Evolutionary conservation across 2,113 vertebrate genomes (phyloP).

Genomic region (Oncorhynchus kisutch): DNA sequence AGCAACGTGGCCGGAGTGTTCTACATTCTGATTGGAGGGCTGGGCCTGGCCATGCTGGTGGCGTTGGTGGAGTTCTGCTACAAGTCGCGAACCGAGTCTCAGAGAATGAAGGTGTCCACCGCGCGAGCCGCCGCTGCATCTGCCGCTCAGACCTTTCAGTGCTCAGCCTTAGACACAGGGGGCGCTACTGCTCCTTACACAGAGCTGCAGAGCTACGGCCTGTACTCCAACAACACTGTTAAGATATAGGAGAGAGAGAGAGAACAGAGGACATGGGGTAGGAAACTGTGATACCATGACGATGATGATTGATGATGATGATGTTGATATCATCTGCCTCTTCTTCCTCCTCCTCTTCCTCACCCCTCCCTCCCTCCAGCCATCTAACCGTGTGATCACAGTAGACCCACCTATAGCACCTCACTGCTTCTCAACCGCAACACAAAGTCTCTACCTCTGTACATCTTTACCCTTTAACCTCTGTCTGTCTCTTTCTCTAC

Average conservation of each 20-base stretch:
- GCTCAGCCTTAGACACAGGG: constrained; percentile 78
- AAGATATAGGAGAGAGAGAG: constrained; percentile 75
- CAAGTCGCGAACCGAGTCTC: constrained; percentile 98
- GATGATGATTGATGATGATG: constrained; percentile 44
- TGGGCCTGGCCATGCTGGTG: constrained; percentile 98
- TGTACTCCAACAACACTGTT: constrained; percentile 78
- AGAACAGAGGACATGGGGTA: constrained; percentile 66
- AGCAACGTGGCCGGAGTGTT: constrained; percentile 98
- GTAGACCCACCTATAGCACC: constrained; percentile 47
- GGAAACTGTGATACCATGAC: constrained; percentile 66
- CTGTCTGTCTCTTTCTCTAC: background rate
- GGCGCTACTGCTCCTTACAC: constrained; percentile 77
- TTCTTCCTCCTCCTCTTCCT: constrained; percentile 50
- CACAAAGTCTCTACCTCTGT: constrained; percentile 40
- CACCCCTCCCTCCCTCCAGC: constrained; percentile 38
- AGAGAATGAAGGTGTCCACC: constrained; percentile 95
- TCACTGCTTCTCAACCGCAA: constrained; percentile 57
- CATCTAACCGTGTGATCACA: constrained; percentile 70
- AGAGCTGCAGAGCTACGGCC: constrained; percentile 78
- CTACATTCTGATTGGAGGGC: constrained; percentile 99
- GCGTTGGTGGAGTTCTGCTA: constrained; percentile 99
- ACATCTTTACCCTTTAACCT: constrained; percentile 23
- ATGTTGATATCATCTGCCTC: background rate
- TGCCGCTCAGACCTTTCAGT: constrained; percentile 82
- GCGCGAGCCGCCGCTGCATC: constrained; percentile 68